A percentile compares a stretch with the other conserved stretches of the same genome.
These are phyloP conservation scores for Spilogale gracilis DNA, from an alignment of 2,113 vertebrate species.

Conservation along the genomic window DNA sequence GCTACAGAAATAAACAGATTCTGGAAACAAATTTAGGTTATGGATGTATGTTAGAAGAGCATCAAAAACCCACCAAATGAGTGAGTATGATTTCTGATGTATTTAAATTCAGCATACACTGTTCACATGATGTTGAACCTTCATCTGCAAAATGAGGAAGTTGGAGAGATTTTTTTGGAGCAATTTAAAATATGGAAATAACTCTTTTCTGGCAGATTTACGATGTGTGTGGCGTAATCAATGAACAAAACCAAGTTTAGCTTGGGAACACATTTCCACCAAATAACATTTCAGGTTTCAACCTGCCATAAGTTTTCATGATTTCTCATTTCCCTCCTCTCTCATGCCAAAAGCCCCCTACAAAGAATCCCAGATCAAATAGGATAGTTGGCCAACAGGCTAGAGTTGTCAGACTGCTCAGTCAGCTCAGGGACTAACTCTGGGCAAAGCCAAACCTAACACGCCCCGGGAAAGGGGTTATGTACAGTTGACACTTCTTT, in stretches of 20 bases:
- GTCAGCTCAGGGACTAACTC: slow-evolving; percentile 17
- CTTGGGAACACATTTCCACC: slow-evolving; percentile 55
- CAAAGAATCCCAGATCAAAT: slow-evolving; percentile 40
- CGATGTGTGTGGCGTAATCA: slow-evolving; percentile 67
- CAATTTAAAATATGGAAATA: slow-evolving; percentile 82
- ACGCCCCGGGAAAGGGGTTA: neutral
- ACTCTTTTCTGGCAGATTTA: slow-evolving; percentile 75
- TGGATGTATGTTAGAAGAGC: neutral
- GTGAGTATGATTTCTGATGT: slow-evolving; percentile 17
- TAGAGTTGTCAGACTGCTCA: neutral
- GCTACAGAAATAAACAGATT: neutral
- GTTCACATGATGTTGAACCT: slow-evolving; percentile 65
- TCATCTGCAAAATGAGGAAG: slow-evolving; percentile 80
- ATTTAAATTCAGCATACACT: slow-evolving; percentile 72
- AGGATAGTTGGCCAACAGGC: slow-evolving; percentile 42
- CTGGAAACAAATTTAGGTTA: slow-evolving; percentile 45
- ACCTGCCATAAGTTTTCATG: neutral
- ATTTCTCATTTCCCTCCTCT: neutral
- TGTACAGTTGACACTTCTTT: slow-evolving; percentile 32
- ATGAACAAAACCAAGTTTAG: slow-evolving; percentile 52
- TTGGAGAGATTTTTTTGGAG: slow-evolving; percentile 77
- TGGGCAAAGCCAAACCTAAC: slow-evolving; percentile 52
- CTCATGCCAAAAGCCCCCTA: neutral
- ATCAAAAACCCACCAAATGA: slow-evolving; percentile 50
- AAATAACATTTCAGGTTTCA: slow-evolving; percentile 63